Evolutionary conservation across 53 echinoderm and acorn worm species (phyloP), one percentile per base, ranked within the genome.

Genomic region (Hippasteria phrygiana): DNA sequence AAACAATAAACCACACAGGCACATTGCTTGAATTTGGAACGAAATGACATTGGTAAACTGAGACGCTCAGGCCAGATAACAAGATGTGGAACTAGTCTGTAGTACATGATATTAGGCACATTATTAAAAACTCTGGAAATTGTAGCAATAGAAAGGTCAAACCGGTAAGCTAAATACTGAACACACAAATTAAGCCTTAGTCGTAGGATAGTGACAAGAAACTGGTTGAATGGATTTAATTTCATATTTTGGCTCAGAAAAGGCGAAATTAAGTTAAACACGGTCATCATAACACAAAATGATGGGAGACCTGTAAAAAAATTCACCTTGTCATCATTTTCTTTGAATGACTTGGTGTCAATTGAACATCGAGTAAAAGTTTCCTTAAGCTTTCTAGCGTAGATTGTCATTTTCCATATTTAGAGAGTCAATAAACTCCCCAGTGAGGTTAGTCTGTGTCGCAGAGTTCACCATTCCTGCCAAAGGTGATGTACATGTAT

Each of bases 1-100:
- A 88, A 88, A 31, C 88, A 88, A 67, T 88, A 78, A 22, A 88
- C 56, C 1, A 88, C 43, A 36, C 64, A 77, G 36, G 88, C 67
- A 66, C 67, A 66, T 8, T 66, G 31, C 16, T 29, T 29, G 67
- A 32, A 66, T 66, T 5, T 66, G 4, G 5, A 4, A 6, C 31
- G 31, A 32, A 66, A 66, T 32, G 35, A 32, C 67, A 66, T 66
- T 29, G 67, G 67, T 9, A 66, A n/a, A n/a, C n/a, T n/a, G n/a
- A 8, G 29, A 8, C 67, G 31, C 4, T 66, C 67, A 66, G 31
- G 67, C 67, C 67, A 66, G 7, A 66, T 32, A 31, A 66, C 67
- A 8, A 34, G 8, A 29, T 5, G 1, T 5, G 67, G 67, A 27
- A 66, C 67, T 16, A 66, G 16, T 8, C 33, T 27, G 8, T 16